These are phyloP conservation scores for Amphibalanus amphitrite DNA, from an alignment of 1,140 invertebrate genomes.

Conservation along the genomic window DNA sequence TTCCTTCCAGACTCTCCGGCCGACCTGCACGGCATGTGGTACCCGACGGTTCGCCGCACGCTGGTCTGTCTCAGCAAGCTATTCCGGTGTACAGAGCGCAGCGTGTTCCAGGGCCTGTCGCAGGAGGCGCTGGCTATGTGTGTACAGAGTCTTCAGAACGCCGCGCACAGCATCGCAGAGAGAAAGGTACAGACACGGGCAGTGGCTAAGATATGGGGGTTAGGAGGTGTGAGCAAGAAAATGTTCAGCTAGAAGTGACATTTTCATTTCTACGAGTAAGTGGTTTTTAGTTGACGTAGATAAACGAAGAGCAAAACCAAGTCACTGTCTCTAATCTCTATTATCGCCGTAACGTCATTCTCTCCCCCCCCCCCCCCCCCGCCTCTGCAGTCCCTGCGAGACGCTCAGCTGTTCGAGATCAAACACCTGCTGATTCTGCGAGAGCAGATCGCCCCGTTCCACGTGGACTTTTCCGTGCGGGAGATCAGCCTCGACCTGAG, in stretches of 20 bases:
- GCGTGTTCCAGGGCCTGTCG: constrained; percentile 72
- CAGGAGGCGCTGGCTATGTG: constrained; percentile 86
- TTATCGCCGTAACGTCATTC: no score
- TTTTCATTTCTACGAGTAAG: no score
- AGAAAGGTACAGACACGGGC: not conserved
- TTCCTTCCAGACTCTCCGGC: constrained; percentile 65
- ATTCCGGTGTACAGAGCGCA: constrained; percentile 83
- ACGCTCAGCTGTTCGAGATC: constrained; percentile 90
- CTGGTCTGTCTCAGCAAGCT: constrained; percentile 86
- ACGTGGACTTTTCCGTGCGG: constrained; percentile 84
- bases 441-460: constrained; percentile 96
- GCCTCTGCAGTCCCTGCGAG: constrained; percentile 38
- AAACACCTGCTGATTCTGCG: constrained; percentile 92
- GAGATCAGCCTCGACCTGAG: constrained; percentile 61
- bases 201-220: no score
- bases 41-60: constrained; percentile 86
- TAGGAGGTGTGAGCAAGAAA: no score
- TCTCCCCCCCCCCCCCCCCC: no score
- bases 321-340: no score
- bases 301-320: no score
- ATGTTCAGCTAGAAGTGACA: no score
- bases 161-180: not conserved
- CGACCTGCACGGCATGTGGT: constrained; percentile 99
- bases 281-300: no score
- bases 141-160: constrained; percentile 9